Evolutionary conservation across 2,113 vertebrate genomes (phyloP).

Genomic region (Triplophysa rosa): DNA sequence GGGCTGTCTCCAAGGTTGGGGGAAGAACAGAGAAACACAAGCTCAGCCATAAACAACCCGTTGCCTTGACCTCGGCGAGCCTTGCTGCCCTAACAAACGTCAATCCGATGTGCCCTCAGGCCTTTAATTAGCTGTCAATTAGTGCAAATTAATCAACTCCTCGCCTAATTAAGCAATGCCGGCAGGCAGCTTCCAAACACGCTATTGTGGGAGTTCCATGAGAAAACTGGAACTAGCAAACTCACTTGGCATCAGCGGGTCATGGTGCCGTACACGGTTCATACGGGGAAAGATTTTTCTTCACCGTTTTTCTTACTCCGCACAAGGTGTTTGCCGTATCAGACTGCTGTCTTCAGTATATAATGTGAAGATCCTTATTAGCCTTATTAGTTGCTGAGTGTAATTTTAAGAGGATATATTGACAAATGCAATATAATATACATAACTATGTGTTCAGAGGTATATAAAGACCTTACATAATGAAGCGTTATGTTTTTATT

Average conservation of each 20-base stretch:
- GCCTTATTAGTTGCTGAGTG: not conserved
- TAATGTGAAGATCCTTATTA: conserved; percentile 17
- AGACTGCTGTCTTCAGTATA: conserved; percentile 43
- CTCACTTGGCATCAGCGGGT: conserved; percentile 83
- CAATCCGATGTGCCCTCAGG: conserved; percentile 89
- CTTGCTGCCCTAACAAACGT: conserved; percentile 83
- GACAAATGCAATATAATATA: no score
- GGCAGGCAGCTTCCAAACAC: conserved; percentile 90
- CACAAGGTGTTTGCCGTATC: conserved; percentile 65
- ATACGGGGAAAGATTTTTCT: conserved; percentile 55
- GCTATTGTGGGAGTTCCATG: conserved; percentile 86
- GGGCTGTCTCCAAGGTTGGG: conserved; percentile 45
- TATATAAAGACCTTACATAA: no score
- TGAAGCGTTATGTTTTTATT: no score
- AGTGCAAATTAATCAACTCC: conserved; percentile 98
- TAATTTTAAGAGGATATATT: no score
- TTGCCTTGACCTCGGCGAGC: conserved; percentile 81
- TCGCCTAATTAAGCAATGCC: conserved; percentile 99
- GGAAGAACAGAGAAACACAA: conserved; percentile 40
- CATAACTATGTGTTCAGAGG: no score
- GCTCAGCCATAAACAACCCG: conserved; percentile 57
- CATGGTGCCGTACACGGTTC: conserved; percentile 67
- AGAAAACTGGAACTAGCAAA: conserved; percentile 92
- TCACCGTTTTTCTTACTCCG: conserved; percentile 60
- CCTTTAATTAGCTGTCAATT: conserved; percentile 99